Percentiles rank a stretch among this genome's conserved stretches.
Conservation (phyloP, 2,888 invertebrate genomes). For the Agrotis clavis region DNA sequence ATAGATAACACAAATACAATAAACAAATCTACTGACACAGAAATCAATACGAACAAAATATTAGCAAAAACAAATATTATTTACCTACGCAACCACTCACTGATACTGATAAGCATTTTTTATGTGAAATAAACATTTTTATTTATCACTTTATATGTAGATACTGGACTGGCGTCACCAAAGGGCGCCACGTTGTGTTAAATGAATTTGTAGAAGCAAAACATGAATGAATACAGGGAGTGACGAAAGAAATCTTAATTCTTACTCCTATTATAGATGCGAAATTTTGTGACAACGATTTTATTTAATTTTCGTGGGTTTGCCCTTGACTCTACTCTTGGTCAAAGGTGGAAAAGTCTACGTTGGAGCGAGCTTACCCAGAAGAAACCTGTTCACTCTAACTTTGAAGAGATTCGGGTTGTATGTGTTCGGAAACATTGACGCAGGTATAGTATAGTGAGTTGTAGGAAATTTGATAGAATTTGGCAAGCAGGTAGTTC, state of each 20-base stretch:
- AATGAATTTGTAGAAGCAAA: slow-evolving; percentile 2
- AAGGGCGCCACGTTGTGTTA: slow-evolving; percentile 5
- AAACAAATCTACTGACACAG: slow-evolving; percentile 61
- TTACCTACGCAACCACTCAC: slow-evolving; percentile 55
- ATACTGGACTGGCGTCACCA: slow-evolving; percentile 39
- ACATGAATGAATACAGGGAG: background rate
- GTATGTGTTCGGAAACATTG: too few relatives aligned
- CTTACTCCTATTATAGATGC: too few relatives aligned
- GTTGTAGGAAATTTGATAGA: too few relatives aligned
- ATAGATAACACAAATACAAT: slow-evolving; percentile 38
- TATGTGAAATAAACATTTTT: slow-evolving; percentile 65
- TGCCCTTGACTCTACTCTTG: too few relatives aligned
- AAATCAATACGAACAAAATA: slow-evolving; percentile 52
- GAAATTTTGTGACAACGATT: too few relatives aligned
- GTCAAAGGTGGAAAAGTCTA: too few relatives aligned
- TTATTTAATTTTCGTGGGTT: too few relatives aligned
- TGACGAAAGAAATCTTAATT: background rate
- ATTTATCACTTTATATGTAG: slow-evolving; percentile 42
- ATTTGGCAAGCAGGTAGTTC: too few relatives aligned
- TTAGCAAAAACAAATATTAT: slow-evolving; percentile 61
- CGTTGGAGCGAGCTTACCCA: too few relatives aligned
- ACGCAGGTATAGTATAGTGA: too few relatives aligned
- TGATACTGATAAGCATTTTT: slow-evolving; percentile 60
- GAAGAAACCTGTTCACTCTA: too few relatives aligned
- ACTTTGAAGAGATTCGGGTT: too few relatives aligned